phyloP scores from a whole-genome alignment of 64 coral and sea anemone species.

The Montipora efflorescens region DNA sequence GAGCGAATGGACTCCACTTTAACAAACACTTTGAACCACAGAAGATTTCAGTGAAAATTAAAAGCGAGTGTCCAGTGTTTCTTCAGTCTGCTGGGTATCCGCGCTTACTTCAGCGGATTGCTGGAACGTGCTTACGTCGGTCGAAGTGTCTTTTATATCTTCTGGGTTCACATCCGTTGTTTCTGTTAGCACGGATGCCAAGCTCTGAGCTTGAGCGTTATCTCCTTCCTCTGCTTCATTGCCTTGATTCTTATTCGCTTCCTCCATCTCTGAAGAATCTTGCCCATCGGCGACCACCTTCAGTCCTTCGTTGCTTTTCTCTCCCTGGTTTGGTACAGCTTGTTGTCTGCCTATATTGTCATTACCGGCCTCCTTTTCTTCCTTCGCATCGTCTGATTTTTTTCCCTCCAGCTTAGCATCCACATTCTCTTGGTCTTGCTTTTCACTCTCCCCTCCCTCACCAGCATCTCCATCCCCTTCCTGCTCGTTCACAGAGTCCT shows the following conservation, averaged over 20 bases:
- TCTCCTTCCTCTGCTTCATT: not conserved
- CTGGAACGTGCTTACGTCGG: not conserved
- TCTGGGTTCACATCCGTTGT: not conserved
- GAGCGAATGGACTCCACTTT: not conserved
- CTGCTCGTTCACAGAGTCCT: not conserved
- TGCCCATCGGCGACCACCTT: not conserved
- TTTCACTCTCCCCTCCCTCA: conserved; percentile 14
- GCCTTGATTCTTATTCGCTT: not conserved
- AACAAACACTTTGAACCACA: not conserved
- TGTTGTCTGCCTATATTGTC: not conserved
- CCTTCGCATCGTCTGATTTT: not conserved
- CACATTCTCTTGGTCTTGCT: not conserved
- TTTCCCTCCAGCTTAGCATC: not conserved
- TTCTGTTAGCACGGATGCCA: not conserved
- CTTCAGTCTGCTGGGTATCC: not conserved
- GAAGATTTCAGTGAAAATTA: not conserved
- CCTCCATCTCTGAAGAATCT: not conserved
- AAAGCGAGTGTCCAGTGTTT: not conserved
- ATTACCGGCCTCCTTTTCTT: not conserved
- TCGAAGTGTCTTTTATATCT: not conserved
- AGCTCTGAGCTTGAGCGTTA: not conserved
- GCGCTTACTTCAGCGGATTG: not conserved
- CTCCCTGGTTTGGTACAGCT: not conserved
- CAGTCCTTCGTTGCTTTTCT: not conserved
- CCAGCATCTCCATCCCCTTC: not conserved